Evolutionary conservation across 2,113 vertebrate species (phyloP), one percentile per base, ranked within the genome.

Genomic region (Plectropomus leopardus): DNA sequence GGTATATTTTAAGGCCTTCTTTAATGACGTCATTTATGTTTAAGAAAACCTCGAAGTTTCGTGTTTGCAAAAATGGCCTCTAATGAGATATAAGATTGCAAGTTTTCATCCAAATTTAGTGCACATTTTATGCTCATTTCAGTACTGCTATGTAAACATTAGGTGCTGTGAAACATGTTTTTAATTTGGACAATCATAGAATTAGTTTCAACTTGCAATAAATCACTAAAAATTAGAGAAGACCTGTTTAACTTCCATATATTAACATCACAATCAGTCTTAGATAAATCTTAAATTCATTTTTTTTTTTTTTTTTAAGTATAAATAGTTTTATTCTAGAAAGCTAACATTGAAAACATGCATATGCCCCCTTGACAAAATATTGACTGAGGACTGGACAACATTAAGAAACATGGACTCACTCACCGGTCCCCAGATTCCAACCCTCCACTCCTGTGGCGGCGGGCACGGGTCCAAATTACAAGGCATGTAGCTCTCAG

Each of bases 361-460:
- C 30, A 2, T 34, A 6, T 7, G 11, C 21, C 44, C 23, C 32
- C n/a, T 21, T 14, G 3, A 55, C 13, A 36, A 42, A 63, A 59
- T 15, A 26, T 21, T 30, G 48, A 82, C 61, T 59, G 82, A 83
- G 75, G 34, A 54, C 32, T 34, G 7, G 34, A 69, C 32, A 28
- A 7, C 5, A 59, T 60, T 64, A 10, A 47, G 21, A 57, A 40
- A 42, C 54, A 59, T 7, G 13, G 51, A 65, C 86, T 36, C 54
- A 93, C 97, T 97, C 92, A 99, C 98, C 0, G 91, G 96, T 44
- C 96, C 97, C 98, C 98, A 99, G 93, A 96, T 96, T 92, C 97
- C 96, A 1, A 96, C 96, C 47, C 97, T 96, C 98, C 98, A 99
- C 75, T 94, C 93, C 0, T 93, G 96, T 0, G 83, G 93, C 21